These are phyloP conservation scores for Drosophila sordidapex DNA, from an alignment of 2,888 invertebrate genomes.

Conservation along the genomic window DNA sequence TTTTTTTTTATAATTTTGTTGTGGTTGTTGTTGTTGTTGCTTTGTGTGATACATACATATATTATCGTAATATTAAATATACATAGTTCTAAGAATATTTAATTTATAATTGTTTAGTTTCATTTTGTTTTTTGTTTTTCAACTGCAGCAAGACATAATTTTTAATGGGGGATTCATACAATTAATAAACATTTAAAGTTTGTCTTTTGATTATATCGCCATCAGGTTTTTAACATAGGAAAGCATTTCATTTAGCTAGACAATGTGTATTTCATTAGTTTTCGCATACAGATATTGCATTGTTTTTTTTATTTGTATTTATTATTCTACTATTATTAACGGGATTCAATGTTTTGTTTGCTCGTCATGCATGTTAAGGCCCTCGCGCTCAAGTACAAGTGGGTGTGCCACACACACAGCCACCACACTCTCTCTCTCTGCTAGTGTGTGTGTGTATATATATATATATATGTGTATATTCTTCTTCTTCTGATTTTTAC, in stretches of 20 bases:
- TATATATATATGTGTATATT: neutral
- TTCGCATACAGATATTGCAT: slow-evolving; percentile 46
- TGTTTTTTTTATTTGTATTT: slow-evolving; percentile 14
- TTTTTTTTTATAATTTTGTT: slow-evolving; percentile 60
- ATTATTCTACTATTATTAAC: slow-evolving; percentile 63
- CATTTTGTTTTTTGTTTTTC: slow-evolving; percentile 10
- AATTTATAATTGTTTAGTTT: slow-evolving; percentile 11
- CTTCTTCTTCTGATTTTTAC: slow-evolving; percentile 39
- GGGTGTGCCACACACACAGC: slow-evolving; percentile 37
- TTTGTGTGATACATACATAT: slow-evolving; percentile 53
- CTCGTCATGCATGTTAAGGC: slow-evolving; percentile 75
- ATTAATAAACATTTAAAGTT: slow-evolving; percentile 57
- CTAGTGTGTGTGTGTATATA: slow-evolving; percentile 16
- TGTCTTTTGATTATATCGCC: slow-evolving; percentile 78
- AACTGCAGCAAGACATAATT: slow-evolving; percentile 53
- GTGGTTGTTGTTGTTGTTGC: slow-evolving; percentile 13
- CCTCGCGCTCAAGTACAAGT: slow-evolving; percentile 76
- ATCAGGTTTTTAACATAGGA: slow-evolving; percentile 73
- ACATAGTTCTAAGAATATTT: slow-evolving; percentile 67
- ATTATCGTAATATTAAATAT: slow-evolving; percentile 67
- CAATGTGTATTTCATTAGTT: slow-evolving; percentile 47
- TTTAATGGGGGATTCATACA: slow-evolving; percentile 21
- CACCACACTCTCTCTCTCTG: neutral
- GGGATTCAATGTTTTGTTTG: slow-evolving; percentile 44
- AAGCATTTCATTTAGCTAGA: slow-evolving; percentile 75